Percentiles rank a stretch among this genome's conserved stretches.
phyloP scores from a whole-genome alignment of 2,113 vertebrate species.

The Australoheros scitulus region DNA sequence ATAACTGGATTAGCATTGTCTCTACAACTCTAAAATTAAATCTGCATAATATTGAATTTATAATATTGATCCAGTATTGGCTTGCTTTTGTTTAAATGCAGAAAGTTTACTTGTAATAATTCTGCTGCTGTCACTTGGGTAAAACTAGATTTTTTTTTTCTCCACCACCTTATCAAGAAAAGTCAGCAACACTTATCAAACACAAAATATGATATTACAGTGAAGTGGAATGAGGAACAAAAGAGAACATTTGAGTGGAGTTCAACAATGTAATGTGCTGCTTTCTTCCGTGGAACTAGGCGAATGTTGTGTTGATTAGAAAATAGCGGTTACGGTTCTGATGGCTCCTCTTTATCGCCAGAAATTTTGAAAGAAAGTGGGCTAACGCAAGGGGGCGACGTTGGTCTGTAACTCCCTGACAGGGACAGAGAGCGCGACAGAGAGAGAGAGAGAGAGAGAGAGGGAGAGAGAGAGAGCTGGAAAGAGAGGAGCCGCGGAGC shows the following conservation, averaged over 20 bases:
- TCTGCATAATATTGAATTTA: neutral
- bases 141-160: neutral
- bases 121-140: neutral
- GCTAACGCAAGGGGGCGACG: conserved; percentile 75
- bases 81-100: neutral
- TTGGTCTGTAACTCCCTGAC: conserved; percentile 62
- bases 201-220: neutral
- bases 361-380: neutral
- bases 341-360: neutral
- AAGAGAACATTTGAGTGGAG: neutral
- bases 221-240: neutral
- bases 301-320: neutral
- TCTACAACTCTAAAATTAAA: neutral
- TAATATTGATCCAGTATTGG: neutral
- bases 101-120: neutral
- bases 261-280: neutral
- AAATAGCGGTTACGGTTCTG: neutral
- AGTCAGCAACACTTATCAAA: neutral
- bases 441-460: neutral
- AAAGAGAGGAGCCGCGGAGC: conserved; percentile 1
- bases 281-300: neutral
- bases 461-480: neutral
- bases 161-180: neutral
- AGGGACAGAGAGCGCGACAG: conserved; percentile 1
- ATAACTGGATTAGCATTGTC: neutral